phyloP scores from a whole-genome alignment of 2,888 invertebrate species.

The Drosophila ochracea region DNA sequence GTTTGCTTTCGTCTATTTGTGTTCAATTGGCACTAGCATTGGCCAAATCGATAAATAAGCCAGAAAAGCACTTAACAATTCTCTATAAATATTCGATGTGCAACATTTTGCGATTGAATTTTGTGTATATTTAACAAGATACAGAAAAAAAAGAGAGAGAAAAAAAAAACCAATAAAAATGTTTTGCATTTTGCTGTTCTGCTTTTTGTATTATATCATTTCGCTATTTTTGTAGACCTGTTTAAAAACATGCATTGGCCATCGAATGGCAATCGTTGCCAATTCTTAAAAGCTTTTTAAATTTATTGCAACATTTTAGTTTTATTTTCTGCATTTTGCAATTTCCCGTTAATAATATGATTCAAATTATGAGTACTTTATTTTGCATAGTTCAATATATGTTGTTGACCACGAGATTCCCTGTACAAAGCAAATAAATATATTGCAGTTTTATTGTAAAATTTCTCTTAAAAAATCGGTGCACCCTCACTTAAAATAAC shows the following conservation, averaged over 20 bases:
- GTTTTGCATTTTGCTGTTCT: slow-evolving; percentile 34
- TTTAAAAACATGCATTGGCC: slow-evolving; percentile 5
- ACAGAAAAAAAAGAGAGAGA: slow-evolving; percentile 1
- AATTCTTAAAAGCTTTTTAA: slow-evolving; percentile 48
- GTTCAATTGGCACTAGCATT: slow-evolving; percentile 43
- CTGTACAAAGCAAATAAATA: background rate
- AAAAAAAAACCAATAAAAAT: slow-evolving; percentile 26
- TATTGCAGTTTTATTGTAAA: background rate
- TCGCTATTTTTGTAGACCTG: slow-evolving; percentile 51
- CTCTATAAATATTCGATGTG: slow-evolving; percentile 51
- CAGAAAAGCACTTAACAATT: slow-evolving; percentile 22
- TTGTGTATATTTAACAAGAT: slow-evolving; percentile 16
- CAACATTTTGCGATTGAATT: slow-evolving; percentile 39
- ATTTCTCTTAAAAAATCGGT: background rate
- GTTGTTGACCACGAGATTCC: background rate
- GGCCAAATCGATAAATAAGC: slow-evolving; percentile 23
- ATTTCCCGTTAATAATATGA: background rate
- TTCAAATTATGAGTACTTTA: background rate
- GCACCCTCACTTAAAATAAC: background rate
- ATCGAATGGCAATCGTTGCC: slow-evolving; percentile 30
- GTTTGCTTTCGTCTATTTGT: slow-evolving; percentile 6
- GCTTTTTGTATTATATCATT: slow-evolving; percentile 45
- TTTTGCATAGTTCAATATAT: background rate
- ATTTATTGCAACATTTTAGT: slow-evolving; percentile 34
- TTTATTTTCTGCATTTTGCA: background rate